Evolutionary conservation across 2,888 invertebrate genomes (phyloP).

Genomic region (Dichetophora obliterata): DNA sequence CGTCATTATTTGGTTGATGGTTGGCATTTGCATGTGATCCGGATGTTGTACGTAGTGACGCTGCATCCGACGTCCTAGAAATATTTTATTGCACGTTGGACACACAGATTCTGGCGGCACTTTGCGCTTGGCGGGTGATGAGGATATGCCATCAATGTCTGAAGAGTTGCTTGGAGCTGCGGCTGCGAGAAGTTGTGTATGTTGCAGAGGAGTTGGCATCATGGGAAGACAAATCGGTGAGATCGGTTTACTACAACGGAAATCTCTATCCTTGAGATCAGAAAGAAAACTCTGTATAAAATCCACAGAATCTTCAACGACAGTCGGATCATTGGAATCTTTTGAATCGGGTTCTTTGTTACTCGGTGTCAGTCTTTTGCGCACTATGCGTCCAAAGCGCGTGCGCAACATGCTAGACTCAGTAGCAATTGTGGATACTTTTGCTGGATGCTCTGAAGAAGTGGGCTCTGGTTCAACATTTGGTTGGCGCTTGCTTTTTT

Average conservation of each 20-base stretch:
- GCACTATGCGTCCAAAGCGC: slow-evolving; percentile 59
- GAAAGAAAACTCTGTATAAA: slow-evolving; percentile 55
- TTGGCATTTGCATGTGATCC: slow-evolving; percentile 58
- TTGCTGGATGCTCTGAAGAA: slow-evolving; percentile 1
- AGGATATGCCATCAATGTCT: neutral
- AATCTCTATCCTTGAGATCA: slow-evolving; percentile 52
- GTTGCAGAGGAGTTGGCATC: slow-evolving; percentile 9
- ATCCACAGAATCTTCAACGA: slow-evolving; percentile 45
- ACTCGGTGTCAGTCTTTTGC: neutral
- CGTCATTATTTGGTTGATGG: neutral
- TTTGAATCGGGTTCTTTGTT: neutral
- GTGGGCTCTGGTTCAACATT: neutral
- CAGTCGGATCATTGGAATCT: slow-evolving; percentile 28
- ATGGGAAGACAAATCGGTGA: neutral
- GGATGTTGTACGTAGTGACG: slow-evolving; percentile 65
- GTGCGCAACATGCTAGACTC: slow-evolving; percentile 50
- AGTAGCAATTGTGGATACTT: neutral
- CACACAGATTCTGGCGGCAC: slow-evolving; percentile 63
- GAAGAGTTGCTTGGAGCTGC: neutral
- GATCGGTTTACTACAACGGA: slow-evolving; percentile 40
- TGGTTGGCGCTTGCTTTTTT: slow-evolving; percentile 25
- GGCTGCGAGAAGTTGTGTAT: neutral
- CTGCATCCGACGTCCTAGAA: slow-evolving; percentile 64
- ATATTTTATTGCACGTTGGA: slow-evolving; percentile 66
- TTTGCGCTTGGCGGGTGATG: slow-evolving; percentile 48